These are phyloP conservation scores for Monodelphis domestica DNA, from an alignment of 2,797 vertebrate species.

Conservation along the genomic window DNA sequence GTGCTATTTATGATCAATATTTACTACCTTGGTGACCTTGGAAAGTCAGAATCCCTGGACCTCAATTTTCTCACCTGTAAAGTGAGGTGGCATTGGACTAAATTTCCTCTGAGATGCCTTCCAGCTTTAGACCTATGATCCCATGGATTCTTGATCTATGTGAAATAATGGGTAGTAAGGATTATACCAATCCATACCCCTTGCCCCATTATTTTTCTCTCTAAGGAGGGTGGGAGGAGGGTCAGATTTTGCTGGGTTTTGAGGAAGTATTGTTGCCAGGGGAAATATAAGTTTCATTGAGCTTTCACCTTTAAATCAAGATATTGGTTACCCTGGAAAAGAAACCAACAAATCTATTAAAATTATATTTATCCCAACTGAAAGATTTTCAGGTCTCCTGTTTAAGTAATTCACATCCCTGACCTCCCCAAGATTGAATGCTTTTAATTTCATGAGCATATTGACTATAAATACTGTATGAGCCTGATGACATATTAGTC, in stretches of 20 bases:
- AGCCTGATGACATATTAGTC: slow-evolving; percentile 68
- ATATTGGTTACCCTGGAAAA: slow-evolving; percentile 39
- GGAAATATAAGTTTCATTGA: background rate
- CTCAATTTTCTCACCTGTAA: background rate
- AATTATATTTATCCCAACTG: slow-evolving; percentile 57
- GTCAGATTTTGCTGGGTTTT: background rate
- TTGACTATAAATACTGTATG: slow-evolving; percentile 61
- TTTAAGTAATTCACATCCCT: slow-evolving; percentile 53
- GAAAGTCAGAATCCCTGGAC: background rate
- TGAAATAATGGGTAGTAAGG: background rate
- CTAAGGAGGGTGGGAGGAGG: background rate
- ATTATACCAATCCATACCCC: background rate
- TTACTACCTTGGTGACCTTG: background rate
- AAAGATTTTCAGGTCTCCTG: slow-evolving; percentile 57
- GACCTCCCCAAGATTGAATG: slow-evolving; percentile 60
- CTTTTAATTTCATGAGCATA: slow-evolving; percentile 79
- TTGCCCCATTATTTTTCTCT: background rate
- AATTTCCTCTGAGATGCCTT: background rate
- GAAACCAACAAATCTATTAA: slow-evolving; percentile 26
- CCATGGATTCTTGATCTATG: background rate
- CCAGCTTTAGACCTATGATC: background rate
- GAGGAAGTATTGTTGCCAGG: background rate
- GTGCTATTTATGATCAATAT: background rate
- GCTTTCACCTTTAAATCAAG: slow-evolving; percentile 36
- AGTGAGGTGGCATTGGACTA: background rate